Evolutionary conservation across 2,888 invertebrate genomes (phyloP).

Genomic region (Andrena flavipes): DNA sequence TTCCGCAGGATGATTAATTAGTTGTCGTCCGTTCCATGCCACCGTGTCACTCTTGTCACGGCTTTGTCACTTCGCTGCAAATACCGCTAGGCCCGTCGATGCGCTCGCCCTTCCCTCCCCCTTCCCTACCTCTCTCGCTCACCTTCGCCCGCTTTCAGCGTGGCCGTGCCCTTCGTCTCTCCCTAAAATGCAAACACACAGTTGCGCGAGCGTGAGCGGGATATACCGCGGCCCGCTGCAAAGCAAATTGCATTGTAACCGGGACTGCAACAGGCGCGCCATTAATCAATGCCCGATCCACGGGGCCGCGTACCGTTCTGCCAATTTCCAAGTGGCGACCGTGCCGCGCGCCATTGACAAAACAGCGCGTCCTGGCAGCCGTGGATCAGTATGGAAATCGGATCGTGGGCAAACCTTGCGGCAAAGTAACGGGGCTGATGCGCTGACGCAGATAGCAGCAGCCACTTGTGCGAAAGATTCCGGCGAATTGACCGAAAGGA

Average conservation of each 20-base stretch:
- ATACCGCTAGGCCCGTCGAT: constrained; percentile 70
- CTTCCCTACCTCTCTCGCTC: neutral
- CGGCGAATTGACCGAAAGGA: neutral
- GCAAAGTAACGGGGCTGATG: neutral
- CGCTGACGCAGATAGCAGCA: neutral
- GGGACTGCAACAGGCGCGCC: constrained; percentile 84
- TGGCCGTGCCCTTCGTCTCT: neutral
- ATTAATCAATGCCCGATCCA: constrained; percentile 84
- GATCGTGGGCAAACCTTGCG: neutral
- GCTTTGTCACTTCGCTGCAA: constrained; percentile 84
- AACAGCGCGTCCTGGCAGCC: constrained; percentile 39
- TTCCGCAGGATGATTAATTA: constrained; percentile 83
- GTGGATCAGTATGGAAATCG: constrained; percentile 41
- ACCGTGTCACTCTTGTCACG: constrained; percentile 84
- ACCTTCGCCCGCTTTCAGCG: constrained; percentile 13
- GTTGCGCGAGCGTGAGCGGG: constrained; percentile 38
- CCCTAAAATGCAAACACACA: constrained; percentile 57
- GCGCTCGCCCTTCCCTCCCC: constrained; percentile 10
- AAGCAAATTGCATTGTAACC: constrained; percentile 85
- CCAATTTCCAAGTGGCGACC: constrained; percentile 79
- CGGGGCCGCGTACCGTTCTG: constrained; percentile 78
- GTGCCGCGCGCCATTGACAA: constrained; percentile 52
- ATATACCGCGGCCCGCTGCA: constrained; percentile 60
- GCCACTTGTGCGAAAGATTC: neutral
- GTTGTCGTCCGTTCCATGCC: constrained; percentile 83